Percentiles rank a stretch among this genome's conserved stretches.
These are phyloP conservation scores for Oophaga pumilio DNA, from an alignment of 2,113 vertebrate genomes.

Conservation along the genomic window DNA sequence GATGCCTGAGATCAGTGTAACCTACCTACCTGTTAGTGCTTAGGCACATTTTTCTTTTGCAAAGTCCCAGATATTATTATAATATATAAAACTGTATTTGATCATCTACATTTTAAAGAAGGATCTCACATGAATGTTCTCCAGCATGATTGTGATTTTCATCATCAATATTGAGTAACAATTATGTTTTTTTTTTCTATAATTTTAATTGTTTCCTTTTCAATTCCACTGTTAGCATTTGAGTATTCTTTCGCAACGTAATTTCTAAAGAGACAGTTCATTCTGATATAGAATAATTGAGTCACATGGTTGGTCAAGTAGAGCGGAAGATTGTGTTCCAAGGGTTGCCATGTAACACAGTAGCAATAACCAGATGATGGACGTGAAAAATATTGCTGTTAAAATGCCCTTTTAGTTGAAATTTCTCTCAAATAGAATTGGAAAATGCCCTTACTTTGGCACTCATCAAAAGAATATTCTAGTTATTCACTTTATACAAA, in stretches of 20 bases:
- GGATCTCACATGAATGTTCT: too few species aligned
- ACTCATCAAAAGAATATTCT: slow-evolving; percentile 24
- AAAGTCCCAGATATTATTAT: too few species aligned
- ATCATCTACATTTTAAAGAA: too few species aligned
- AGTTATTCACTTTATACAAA: slow-evolving; percentile 35
- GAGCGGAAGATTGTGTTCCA: neutral
- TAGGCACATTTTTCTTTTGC: too few species aligned
- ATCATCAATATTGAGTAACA: neutral
- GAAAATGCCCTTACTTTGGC: slow-evolving; percentile 38
- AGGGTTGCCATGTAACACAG: neutral
- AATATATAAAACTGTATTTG: too few species aligned
- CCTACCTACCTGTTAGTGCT: too few species aligned
- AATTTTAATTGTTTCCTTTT: neutral
- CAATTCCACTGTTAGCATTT: neutral
- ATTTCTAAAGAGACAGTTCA: neutral
- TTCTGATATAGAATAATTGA: neutral
- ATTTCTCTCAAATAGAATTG: slow-evolving; percentile 43
- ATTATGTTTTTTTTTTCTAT: neutral
- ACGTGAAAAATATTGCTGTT: neutral
- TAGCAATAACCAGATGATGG: neutral
- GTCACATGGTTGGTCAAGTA: neutral
- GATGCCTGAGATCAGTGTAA: too few species aligned
- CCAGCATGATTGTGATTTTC: neutral
- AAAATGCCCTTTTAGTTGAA: slow-evolving; percentile 13
- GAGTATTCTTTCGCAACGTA: neutral